Conservation (phyloP, 2,888 invertebrate genomes). For the Idaea dimidiata region DNA sequence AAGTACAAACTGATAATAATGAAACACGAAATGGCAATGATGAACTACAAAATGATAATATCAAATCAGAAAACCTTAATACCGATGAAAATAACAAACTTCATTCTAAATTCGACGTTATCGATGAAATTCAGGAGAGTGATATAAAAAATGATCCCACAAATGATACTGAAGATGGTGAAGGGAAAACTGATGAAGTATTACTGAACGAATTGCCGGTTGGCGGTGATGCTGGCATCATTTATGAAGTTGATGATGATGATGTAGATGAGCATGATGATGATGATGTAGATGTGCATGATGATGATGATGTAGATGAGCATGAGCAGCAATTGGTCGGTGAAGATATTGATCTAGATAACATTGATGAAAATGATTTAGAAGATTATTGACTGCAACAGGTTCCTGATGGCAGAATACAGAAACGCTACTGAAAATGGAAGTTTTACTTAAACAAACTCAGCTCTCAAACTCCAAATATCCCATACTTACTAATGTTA, state of each 20-base stretch:
- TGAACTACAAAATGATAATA: neutral
- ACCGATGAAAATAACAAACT: neutral
- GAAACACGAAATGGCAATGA: no score
- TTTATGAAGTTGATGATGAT: slow-evolving; percentile 3
- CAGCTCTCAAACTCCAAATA: no score
- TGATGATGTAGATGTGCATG: neutral
- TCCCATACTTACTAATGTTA: no score
- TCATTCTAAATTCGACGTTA: neutral
- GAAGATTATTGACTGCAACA: slow-evolving; percentile 37
- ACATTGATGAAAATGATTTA: slow-evolving; percentile 44
- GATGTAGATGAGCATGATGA: slow-evolving; percentile 13
- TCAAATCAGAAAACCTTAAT: neutral
- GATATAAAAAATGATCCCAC: neutral
- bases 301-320: slow-evolving; percentile 53
- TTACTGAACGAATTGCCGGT: neutral
- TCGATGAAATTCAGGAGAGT: neutral
- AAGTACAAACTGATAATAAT: neutral
- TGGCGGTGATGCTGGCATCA: neutral
- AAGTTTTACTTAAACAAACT: no score
- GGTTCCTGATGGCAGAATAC: no score
- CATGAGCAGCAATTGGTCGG: slow-evolving; percentile 14
- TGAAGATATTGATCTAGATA: slow-evolving; percentile 21
- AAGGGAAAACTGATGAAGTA: neutral
- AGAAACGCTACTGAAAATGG: no score
- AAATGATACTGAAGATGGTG: neutral